phyloP scores from a whole-genome alignment of 92 coral and sea anemone genomes.

The Desmophyllum pertusum region DNA sequence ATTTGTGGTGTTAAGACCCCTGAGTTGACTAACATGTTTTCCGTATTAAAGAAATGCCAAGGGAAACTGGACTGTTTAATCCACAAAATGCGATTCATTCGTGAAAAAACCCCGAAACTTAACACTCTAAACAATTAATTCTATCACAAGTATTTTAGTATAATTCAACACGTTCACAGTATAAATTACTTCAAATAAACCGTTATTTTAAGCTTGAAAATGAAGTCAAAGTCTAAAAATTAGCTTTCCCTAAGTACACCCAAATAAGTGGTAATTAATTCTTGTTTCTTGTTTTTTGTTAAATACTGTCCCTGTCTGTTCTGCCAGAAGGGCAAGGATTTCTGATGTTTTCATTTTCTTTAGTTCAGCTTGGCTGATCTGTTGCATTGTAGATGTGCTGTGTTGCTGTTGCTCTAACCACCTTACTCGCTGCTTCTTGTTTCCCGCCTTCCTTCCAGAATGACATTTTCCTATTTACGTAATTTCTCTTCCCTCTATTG shows the following conservation, averaged over 20 bases:
- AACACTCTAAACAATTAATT: no score
- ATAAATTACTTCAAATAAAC: no score
- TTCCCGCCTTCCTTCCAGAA: constrained; percentile 14
- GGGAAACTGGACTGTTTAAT: no score
- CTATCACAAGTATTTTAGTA: no score
- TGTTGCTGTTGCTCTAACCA: neutral
- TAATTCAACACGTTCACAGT: no score
- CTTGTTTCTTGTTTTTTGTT: constrained; percentile 10
- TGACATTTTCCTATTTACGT: constrained; percentile 9
- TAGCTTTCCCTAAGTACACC: neutral
- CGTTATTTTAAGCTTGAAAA: no score
- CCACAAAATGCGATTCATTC: no score
- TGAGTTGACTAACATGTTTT: no score
- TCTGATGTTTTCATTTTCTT: constrained; percentile 14
- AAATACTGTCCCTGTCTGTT: constrained; percentile 6
- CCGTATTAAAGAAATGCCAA: no score
- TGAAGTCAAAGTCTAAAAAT: no score
- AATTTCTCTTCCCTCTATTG: neutral
- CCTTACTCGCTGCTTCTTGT: constrained; percentile 24
- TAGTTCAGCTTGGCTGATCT: constrained; percentile 3
- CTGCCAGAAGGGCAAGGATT: constrained; percentile 11
- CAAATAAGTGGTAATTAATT: constrained; percentile 2
- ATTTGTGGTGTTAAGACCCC: no score
- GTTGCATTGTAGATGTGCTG: neutral
- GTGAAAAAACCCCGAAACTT: no score